These are phyloP conservation scores for Sarcophaga rosellei DNA, from an alignment of 2,888 invertebrate species.

Conservation along the genomic window DNA sequence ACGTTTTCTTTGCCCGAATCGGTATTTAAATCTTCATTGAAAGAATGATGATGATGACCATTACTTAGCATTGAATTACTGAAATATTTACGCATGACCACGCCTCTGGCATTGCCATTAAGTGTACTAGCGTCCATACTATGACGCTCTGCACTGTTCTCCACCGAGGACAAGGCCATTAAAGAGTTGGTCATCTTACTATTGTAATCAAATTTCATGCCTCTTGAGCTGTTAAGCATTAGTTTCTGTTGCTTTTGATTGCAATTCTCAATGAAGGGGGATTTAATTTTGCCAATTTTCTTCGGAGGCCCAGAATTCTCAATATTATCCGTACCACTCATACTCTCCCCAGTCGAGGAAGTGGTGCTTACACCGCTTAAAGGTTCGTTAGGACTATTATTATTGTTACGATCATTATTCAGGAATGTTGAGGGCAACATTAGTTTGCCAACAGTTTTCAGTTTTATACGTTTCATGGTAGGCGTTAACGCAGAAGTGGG, in stretches of 20 bases:
- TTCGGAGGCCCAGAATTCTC: slow-evolving; percentile 68
- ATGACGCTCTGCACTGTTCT: slow-evolving; percentile 70
- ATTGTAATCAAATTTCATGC: slow-evolving; percentile 70
- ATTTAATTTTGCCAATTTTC: slow-evolving; percentile 80
- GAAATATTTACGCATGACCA: slow-evolving; percentile 32
- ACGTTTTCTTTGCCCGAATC: slow-evolving; percentile 80
- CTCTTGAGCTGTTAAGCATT: slow-evolving; percentile 68
- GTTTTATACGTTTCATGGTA: slow-evolving; percentile 72
- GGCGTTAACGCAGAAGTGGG: slow-evolving; percentile 69
- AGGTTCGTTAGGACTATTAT: slow-evolving; percentile 45
- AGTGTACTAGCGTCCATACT: slow-evolving; percentile 61
- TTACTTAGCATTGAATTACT: slow-evolving; percentile 33
- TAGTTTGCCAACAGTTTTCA: slow-evolving; percentile 78
- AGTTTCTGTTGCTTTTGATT: slow-evolving; percentile 71
- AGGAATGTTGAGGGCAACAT: slow-evolving; percentile 77
- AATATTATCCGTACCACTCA: slow-evolving; percentile 21
- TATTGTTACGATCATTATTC: slow-evolving; percentile 73
- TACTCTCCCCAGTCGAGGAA: slow-evolving; percentile 11
- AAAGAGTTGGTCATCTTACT: slow-evolving; percentile 24
- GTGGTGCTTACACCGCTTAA: slow-evolving; percentile 8
- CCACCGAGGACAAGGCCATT: slow-evolving; percentile 60
- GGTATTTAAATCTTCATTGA: slow-evolving; percentile 68
- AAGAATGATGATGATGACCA: slow-evolving; percentile 36
- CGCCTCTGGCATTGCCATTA: not conserved
- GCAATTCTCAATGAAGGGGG: slow-evolving; percentile 79